Conservation (phyloP, 2,113 vertebrate species). For the Engystomops pustulosus region DNA sequence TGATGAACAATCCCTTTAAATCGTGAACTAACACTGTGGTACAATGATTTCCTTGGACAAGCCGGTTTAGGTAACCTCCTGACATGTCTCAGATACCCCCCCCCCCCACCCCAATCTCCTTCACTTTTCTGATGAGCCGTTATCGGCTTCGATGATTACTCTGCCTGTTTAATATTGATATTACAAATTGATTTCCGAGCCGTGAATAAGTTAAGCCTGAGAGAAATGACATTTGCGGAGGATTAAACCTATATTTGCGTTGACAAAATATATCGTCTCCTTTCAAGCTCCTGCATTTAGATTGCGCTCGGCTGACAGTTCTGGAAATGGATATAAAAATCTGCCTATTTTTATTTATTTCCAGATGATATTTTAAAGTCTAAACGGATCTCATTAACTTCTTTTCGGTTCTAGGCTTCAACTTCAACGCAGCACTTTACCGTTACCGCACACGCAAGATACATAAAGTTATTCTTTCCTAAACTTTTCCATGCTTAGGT, state of each 20-base stretch:
- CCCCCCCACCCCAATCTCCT: conserved; percentile 9
- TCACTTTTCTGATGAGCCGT: not conserved
- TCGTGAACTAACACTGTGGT: not conserved
- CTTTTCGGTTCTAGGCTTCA: not conserved
- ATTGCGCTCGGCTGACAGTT: conserved; percentile 8
- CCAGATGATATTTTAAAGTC: not conserved
- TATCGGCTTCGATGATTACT: conserved; percentile 19
- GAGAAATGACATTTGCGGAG: conserved; percentile 45
- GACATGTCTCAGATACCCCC: not conserved
- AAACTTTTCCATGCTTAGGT: conserved; percentile 17
- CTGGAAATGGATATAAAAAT: conserved; percentile 22
- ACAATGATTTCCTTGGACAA: not conserved
- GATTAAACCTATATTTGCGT: conserved; percentile 30
- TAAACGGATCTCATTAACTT: conserved; percentile 13
- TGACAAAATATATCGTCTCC: conserved; percentile 19
- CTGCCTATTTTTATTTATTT: conserved; percentile 21
- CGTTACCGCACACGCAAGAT: not conserved
- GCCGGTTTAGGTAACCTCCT: conserved; percentile 7
- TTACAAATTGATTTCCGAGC: conserved; percentile 43
- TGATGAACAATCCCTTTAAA: not conserved
- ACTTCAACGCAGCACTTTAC: not conserved
- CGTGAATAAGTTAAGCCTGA: conserved; percentile 12
- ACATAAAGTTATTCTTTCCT: conserved; percentile 1
- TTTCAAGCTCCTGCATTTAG: conserved; percentile 11
- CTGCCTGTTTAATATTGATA: conserved; percentile 46